These are phyloP conservation scores for Cotesia vestalis DNA, from an alignment of 1,140 invertebrate species.

Conservation along the genomic window DNA sequence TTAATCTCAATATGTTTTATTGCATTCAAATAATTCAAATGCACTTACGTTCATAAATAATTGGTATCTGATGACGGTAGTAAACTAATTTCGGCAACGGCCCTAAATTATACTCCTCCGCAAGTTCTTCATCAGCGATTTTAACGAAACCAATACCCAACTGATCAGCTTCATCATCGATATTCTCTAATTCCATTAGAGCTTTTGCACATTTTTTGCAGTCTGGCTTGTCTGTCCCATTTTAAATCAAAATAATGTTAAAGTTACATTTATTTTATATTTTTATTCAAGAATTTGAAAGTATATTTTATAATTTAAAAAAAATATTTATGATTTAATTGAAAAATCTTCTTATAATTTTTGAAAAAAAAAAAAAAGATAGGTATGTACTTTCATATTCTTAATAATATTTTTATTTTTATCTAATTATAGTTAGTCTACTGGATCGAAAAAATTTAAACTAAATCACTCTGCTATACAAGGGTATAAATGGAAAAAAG, in stretches of 20 bases:
- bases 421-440: neutral
- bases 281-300: neutral
- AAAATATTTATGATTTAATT: neutral
- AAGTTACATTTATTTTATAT: constrained; percentile 15
- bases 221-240: constrained; percentile 85
- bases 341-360: too few species aligned
- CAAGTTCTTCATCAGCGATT: constrained; percentile 89
- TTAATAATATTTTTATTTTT: neutral
- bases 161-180: constrained; percentile 95
- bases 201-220: constrained; percentile 92
- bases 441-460: constrained; percentile 1
- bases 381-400: neutral
- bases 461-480: neutral
- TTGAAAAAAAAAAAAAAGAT: too few species aligned
- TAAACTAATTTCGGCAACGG: constrained; percentile 89
- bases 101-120: constrained; percentile 92
- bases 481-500: neutral
- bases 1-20: neutral
- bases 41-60: constrained; percentile 89
- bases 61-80: constrained; percentile 93
- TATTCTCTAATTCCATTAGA: constrained; percentile 90
- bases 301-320: neutral
- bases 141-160: constrained; percentile 94
- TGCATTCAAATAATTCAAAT: neutral
- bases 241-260: constrained; percentile 56